A percentile compares a stretch with the other conserved stretches of the same genome.
Conservation (phyloP, 2,888 invertebrate species). For the Ommatoiulus sabulosus region DNA sequence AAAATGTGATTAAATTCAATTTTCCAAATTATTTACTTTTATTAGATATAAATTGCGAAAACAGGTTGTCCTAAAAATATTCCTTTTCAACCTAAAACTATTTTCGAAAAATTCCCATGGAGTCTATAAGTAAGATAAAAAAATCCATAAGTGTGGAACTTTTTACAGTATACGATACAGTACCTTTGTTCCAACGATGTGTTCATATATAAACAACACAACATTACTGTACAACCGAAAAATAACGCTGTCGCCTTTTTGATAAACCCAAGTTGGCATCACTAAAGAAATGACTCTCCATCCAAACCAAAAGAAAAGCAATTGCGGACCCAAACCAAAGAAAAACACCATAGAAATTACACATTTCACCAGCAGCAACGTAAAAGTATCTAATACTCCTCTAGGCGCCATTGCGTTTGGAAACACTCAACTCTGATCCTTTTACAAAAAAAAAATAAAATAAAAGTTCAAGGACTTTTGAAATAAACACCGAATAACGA, state of each 20-base stretch:
- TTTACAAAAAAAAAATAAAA: background rate
- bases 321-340: slow-evolving; percentile 64
- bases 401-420: background rate
- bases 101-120: no score
- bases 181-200: slow-evolving; percentile 68
- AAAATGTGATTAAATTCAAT: no score
- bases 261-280: slow-evolving; percentile 65
- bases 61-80: no score
- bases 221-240: slow-evolving; percentile 69
- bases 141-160: no score
- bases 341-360: slow-evolving; percentile 60
- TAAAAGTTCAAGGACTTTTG: background rate
- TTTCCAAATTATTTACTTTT: no score
- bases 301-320: slow-evolving; percentile 63
- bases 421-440: background rate
- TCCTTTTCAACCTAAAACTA: no score
- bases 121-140: no score
- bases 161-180: background rate
- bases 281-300: slow-evolving; percentile 64
- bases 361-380: background rate
- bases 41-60: no score
- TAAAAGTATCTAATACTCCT: background rate
- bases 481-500: background rate
- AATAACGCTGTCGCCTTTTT: slow-evolving; percentile 68
- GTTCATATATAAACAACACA: slow-evolving; percentile 69